Evolutionary conservation across 2,113 vertebrate species (phyloP).

Genomic region (Corydoras sp.): DNA sequence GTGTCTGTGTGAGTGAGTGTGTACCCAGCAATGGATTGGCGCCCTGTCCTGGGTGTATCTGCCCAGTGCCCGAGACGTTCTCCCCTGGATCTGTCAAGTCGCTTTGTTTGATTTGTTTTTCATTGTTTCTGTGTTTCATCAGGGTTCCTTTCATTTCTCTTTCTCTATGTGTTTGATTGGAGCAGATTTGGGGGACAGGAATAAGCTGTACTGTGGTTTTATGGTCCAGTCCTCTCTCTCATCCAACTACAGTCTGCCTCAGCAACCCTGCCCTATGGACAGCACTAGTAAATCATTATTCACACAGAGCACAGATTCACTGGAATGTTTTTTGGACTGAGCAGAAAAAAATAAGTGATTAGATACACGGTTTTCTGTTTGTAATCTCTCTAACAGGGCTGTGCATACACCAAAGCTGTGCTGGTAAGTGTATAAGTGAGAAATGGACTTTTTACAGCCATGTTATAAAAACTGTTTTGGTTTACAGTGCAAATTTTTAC

Average conservation of each 20-base stretch:
- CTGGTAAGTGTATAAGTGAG: conserved; percentile 2
- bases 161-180: background rate
- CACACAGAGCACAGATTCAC: conserved; percentile 51
- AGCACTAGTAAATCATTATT: conserved; percentile 65
- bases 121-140: too few species aligned
- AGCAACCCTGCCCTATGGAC: conserved; percentile 32
- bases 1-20: too few species aligned
- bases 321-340: conserved; percentile 38
- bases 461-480: background rate
- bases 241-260: background rate
- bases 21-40: too few species aligned
- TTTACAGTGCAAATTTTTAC: too few species aligned
- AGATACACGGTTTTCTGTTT: background rate
- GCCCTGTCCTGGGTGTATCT: too few species aligned
- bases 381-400: background rate
- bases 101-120: too few species aligned
- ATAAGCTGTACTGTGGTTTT: background rate
- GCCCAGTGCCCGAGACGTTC: too few species aligned
- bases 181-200: background rate
- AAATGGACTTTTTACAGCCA: background rate
- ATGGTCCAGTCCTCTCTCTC: background rate
- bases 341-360: background rate
- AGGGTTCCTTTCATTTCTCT: background rate
- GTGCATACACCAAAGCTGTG: background rate
- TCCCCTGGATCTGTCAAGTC: too few species aligned